Evolutionary conservation across 1,140 invertebrate species (phyloP).

Genomic region (Neodiprion virginianus): DNA sequence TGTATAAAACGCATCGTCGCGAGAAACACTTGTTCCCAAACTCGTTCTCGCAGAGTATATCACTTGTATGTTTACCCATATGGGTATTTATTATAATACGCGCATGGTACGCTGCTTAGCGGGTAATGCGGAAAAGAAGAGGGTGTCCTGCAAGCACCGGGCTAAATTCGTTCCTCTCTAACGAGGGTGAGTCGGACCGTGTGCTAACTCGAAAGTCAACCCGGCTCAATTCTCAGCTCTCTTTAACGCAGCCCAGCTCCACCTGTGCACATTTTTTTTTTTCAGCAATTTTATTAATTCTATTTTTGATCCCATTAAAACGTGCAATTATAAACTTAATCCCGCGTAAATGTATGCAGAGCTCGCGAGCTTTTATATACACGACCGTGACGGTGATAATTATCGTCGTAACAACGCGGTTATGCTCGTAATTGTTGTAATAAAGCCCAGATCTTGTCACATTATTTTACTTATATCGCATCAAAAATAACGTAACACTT

Average conservation of each 20-base stretch:
- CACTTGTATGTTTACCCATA: too few relatives aligned
- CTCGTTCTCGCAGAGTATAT: too few relatives aligned
- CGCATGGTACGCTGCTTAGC: too few relatives aligned
- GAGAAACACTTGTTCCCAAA: too few relatives aligned
- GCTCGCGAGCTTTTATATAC: too few relatives aligned
- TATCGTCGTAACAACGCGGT: not conserved
- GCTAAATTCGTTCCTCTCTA: not conserved
- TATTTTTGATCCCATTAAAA: not conserved
- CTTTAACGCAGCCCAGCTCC: not conserved
- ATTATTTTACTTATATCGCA: too few relatives aligned
- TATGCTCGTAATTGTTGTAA: too few relatives aligned
- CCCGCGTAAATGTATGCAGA: not conserved
- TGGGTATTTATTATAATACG: too few relatives aligned
- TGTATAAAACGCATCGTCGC: too few relatives aligned
- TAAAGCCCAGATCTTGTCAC: too few relatives aligned
- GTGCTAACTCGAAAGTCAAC: not conserved
- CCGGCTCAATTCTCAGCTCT: not conserved
- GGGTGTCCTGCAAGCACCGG: not conserved
- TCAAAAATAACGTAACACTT: too few relatives aligned
- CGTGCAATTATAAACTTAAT: not conserved
- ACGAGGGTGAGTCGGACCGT: slow-evolving; percentile 6
- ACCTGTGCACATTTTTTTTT: not conserved
- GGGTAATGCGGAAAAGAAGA: not conserved
- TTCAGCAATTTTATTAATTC: too few relatives aligned
- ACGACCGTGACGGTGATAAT: not conserved